phyloP scores from a whole-genome alignment of 2,113 vertebrate genomes.

The Oceanites oceanicus region DNA sequence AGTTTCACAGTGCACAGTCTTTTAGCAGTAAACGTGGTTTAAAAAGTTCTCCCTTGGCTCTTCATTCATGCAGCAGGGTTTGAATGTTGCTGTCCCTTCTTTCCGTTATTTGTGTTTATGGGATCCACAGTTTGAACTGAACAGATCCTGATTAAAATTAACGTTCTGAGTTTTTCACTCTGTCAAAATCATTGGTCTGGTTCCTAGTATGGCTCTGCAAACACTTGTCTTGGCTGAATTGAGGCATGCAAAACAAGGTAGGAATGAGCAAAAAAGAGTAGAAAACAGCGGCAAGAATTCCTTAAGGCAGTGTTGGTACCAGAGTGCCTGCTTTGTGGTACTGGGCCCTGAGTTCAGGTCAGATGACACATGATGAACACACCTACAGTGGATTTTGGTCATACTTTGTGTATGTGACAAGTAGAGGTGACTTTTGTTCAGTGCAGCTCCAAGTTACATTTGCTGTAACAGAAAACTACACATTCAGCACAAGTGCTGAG shows the following conservation, averaged over 20 bases:
- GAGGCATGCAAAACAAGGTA: background rate
- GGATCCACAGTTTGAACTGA: background rate
- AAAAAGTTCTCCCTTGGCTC: background rate
- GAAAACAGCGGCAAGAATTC: background rate
- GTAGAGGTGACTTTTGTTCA: background rate
- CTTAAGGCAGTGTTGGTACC: background rate
- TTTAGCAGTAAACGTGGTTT: background rate
- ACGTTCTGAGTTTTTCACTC: background rate
- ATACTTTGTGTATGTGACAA: background rate
- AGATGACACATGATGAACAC: background rate
- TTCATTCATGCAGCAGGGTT: background rate
- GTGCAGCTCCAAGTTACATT: background rate
- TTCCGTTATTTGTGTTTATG: background rate
- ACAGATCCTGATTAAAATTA: background rate
- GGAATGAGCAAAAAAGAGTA: background rate
- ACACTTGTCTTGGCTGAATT: background rate
- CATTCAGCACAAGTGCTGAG: background rate
- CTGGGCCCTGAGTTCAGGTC: background rate
- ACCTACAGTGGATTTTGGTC: background rate
- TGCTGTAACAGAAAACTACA: background rate
- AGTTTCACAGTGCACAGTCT: background rate
- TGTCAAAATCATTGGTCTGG: background rate
- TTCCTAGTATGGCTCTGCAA: background rate
- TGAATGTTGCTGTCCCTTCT: background rate
- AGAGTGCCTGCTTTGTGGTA: background rate